phyloP scores from a whole-genome alignment of 2,113 vertebrate species.

The Xyliphius kryptos region DNA sequence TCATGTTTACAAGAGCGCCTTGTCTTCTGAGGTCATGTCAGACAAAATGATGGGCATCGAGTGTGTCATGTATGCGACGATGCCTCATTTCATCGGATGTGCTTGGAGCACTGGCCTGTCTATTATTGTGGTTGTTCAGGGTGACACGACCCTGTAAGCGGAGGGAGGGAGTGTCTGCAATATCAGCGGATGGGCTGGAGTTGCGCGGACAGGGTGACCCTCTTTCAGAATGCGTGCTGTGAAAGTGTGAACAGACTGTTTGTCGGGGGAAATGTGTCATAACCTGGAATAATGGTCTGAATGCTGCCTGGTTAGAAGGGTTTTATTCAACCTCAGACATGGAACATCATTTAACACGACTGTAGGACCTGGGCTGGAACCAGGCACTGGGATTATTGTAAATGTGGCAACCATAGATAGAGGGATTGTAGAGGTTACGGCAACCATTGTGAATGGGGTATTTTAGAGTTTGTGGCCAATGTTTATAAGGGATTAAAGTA shows the following conservation, averaged over 20 bases:
- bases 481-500: no score
- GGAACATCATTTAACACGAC: no score
- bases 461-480: no score
- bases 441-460: no score
- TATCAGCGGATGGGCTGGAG: neutral
- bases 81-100: constrained; percentile 28
- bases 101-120: constrained; percentile 15
- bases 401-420: no score
- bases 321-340: no score
- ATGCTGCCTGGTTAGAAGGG: no score
- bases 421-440: no score
- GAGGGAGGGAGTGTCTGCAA: neutral
- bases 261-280: constrained; percentile 14
- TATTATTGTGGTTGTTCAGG: neutral
- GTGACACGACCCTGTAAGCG: constrained; percentile 26
- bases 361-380: no score
- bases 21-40: neutral
- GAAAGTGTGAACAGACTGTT: constrained; percentile 13
- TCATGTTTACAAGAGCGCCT: constrained; percentile 3
- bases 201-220: constrained; percentile 14
- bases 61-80: constrained; percentile 2
- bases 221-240: neutral
- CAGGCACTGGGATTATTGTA: no score
- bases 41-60: neutral
- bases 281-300: no score